Base-by-base conservation (phyloP, 2,888 invertebrate species). In the Parnassius orleans region DNA sequence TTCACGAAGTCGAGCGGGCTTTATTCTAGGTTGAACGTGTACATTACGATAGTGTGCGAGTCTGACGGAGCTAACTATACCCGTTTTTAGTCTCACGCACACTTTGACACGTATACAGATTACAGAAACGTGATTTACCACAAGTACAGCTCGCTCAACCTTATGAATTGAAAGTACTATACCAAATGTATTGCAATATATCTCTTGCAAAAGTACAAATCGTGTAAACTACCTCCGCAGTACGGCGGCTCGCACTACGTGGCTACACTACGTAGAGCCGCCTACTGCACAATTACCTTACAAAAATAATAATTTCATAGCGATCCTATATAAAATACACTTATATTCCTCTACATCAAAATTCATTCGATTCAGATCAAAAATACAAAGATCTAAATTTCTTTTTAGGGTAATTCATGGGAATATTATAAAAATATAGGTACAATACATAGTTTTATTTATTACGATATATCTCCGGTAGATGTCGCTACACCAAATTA, bases 311-410 rank as follows among this genome's bases (percentile, higher is more conserved):
- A 24, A 51, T 51, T 51, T 33, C 11, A 24, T 51, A 12, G 51
- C 51, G 5, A 24, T 11, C 5, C 9, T 51, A 51, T 19, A 51
- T 14, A 33, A 51, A 10, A 11, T 51, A 24, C 10, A 51, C 19
- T 19, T 15, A 51, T 12, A 33, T 51, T 19, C 50, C 19, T 51
- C 24, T 51, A 51, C 3, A 51, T 51, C 19, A 1, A 14, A 51
- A 51, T 51, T 33, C 12, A 51, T 51, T 51, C 24, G 51, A 51
- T 3, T 51, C 24, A 33, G 19, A 48, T 48, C 48, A n/a, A 55
- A 57, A 48, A 62, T 62, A 56, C 47, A 15, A 43, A 53, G 53
- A 50, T 33, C 53, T 24, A 15, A 33, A 19, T 14, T 64, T 46
- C 42, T 19, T n/a, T 60, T 19, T 14, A 44, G 42, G 41, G 46